Percentiles rank a stretch among this genome's conserved stretches.
phyloP scores from a whole-genome alignment of 2,797 vertebrate genomes.

The Carcharodon carcharias region DNA sequence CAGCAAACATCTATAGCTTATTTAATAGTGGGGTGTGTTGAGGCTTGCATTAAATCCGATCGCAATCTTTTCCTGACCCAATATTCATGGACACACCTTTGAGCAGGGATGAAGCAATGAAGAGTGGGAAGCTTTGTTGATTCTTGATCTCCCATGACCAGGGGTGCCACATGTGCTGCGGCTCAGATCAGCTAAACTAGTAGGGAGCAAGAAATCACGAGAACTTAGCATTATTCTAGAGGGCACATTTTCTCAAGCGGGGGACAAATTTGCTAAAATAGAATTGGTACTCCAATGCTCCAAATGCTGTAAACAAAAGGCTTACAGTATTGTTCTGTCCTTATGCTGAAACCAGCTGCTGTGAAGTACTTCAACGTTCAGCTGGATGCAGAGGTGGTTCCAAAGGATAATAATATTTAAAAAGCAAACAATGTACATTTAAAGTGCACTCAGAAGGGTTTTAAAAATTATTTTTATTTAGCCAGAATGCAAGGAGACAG shows the following conservation, averaged over 20 bases:
- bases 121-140: neutral
- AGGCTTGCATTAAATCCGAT: neutral
- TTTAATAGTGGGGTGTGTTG: neutral
- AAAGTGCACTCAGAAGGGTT: neutral
- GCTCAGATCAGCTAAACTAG: neutral
- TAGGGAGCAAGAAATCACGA: neutral
- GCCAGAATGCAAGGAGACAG: neutral
- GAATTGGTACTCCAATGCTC: neutral
- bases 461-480: neutral
- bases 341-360: neutral
- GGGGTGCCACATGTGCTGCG: neutral
- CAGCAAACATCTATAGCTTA: neutral
- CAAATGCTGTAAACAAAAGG: too few species aligned
- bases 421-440: neutral
- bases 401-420: neutral
- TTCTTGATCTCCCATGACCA: neutral
- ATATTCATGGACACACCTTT: neutral
- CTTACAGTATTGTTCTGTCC: neutral
- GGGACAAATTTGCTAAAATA: neutral
- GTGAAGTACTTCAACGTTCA: neutral
- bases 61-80: neutral
- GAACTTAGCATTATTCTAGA: neutral
- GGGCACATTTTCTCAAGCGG: neutral
- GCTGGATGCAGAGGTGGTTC: neutral
- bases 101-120: neutral